These are phyloP conservation scores for Morinoia aosen DNA, from an alignment of 2,888 invertebrate species.

Conservation along the genomic window DNA sequence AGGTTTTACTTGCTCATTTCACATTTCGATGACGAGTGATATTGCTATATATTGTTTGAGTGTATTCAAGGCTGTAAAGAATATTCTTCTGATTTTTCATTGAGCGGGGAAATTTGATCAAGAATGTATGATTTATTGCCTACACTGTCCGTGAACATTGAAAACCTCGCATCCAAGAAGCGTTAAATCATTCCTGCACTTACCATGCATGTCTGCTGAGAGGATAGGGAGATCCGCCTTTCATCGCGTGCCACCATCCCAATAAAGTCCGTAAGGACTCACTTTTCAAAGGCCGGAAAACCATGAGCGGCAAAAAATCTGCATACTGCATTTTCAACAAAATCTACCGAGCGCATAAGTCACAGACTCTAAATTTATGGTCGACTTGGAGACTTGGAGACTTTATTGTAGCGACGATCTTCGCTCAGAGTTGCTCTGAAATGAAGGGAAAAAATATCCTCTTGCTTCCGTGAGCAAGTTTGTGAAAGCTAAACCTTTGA, in stretches of 20 bases:
- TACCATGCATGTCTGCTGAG: background rate
- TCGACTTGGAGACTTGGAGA: background rate
- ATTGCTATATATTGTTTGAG: too few species aligned
- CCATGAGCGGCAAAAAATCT: background rate
- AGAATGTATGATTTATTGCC: background rate
- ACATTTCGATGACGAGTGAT: too few species aligned
- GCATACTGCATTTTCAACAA: background rate
- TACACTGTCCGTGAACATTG: background rate
- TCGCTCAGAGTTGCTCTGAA: background rate
- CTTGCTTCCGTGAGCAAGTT: background rate
- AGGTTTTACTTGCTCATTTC: too few species aligned
- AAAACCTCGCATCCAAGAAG: background rate
- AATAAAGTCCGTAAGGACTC: background rate
- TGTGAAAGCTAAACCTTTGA: background rate
- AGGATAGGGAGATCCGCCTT: background rate
- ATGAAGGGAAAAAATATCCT: background rate
- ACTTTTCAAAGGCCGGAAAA: background rate
- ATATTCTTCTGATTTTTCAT: too few species aligned
- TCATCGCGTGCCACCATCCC: background rate
- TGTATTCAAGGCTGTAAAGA: too few species aligned
- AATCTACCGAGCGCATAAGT: slow-evolving; percentile 16
- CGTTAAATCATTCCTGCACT: background rate
- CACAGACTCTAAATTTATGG: slow-evolving; percentile 13
- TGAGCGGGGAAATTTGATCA: too few species aligned
- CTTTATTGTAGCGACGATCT: background rate